Conservation (phyloP, 2,888 invertebrate genomes). For the Drepana falcataria region DNA sequence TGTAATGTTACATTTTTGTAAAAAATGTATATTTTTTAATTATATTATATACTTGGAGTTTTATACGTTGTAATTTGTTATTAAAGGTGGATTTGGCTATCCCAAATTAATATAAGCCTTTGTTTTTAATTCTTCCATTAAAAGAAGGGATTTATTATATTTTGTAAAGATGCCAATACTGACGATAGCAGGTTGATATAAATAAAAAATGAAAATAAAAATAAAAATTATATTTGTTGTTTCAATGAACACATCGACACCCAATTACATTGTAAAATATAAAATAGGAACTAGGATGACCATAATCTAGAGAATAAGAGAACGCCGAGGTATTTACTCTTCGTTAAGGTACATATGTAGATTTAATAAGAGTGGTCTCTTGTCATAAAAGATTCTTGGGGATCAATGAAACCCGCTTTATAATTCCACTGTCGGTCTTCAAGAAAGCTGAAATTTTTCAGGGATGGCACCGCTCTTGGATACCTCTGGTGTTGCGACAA, state of each 20-base stretch:
- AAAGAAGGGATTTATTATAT: constrained; percentile 68
- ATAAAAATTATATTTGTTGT: constrained; percentile 65
- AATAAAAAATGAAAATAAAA: constrained; percentile 73
- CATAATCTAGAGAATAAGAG: no score
- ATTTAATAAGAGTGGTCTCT: no score
- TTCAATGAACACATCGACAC: constrained; percentile 19
- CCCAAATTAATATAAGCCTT: constrained; percentile 74
- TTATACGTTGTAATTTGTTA: constrained; percentile 63
- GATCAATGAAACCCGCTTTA: no score
- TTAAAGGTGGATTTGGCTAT: constrained; percentile 68
- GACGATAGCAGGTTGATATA: constrained; percentile 60
- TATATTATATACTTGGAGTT: constrained; percentile 64
- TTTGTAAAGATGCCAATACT: constrained; percentile 73
- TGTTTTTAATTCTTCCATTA: constrained; percentile 70
- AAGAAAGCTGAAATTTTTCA: no score
- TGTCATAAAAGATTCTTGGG: no score
- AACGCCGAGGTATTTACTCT: no score
- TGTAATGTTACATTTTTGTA: constrained; percentile 68
- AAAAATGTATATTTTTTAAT: constrained; percentile 74
- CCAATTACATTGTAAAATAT: no score
- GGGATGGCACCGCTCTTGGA: no score
- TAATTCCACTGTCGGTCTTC: no score
- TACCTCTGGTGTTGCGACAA: no score
- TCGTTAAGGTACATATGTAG: no score
- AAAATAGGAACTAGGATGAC: no score